A percentile compares a stretch with the other conserved stretches of the same genome.
These are phyloP conservation scores for Macrosoma leucophasiata DNA, from an alignment of 2,888 invertebrate species.

Conservation along the genomic window DNA sequence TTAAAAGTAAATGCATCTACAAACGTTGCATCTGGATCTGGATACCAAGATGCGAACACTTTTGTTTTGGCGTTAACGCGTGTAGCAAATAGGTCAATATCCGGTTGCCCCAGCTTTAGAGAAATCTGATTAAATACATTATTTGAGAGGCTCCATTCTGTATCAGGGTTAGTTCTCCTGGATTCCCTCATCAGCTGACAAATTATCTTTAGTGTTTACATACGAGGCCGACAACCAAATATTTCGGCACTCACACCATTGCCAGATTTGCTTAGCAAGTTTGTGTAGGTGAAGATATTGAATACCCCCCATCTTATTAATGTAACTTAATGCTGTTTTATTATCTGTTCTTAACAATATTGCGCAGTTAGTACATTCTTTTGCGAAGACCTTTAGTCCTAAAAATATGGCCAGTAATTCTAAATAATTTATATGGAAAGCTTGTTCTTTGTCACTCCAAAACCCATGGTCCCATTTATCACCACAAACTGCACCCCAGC, in stretches of 20 bases:
- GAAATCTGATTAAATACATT: too few relatives aligned
- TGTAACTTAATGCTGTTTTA: constrained; percentile 2
- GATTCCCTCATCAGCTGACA: too few relatives aligned
- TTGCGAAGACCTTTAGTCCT: constrained; percentile 2
- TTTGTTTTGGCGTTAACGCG: too few relatives aligned
- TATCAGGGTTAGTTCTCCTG: too few relatives aligned
- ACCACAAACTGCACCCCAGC: constrained; percentile 5
- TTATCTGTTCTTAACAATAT: constrained; percentile 6
- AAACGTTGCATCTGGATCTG: too few relatives aligned
- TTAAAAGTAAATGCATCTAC: too few relatives aligned
- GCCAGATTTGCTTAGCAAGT: constrained; percentile 4
- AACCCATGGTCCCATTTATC: not conserved
- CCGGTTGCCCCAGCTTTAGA: too few relatives aligned
- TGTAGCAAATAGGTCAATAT: too few relatives aligned
- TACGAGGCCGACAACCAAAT: constrained; percentile 2
- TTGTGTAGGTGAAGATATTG: constrained; percentile 5
- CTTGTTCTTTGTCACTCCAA: constrained; percentile 1
- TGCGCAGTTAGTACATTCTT: not conserved
- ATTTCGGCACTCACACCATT: constrained; percentile 3
- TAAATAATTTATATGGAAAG: constrained; percentile 6
- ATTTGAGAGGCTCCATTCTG: too few relatives aligned
- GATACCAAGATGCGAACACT: too few relatives aligned
- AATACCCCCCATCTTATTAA: constrained; percentile 3
- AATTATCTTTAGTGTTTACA: constrained; percentile 6
- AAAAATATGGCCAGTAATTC: constrained; percentile 6